These are phyloP conservation scores for Sceliomorpha sp. DNA, from an alignment of 2,888 invertebrate genomes.

Conservation along the genomic window DNA sequence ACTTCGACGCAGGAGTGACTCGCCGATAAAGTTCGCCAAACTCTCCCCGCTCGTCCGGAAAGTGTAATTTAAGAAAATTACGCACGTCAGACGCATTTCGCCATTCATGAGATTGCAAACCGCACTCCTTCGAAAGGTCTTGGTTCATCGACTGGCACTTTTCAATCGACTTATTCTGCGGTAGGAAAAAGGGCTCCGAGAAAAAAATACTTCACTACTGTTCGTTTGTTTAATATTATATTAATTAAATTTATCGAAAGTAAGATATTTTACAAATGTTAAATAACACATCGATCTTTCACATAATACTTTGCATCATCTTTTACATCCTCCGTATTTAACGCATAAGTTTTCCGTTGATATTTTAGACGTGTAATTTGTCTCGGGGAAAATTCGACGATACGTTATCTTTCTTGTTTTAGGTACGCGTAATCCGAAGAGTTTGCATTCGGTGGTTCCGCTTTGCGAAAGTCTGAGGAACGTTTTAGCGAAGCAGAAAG, in stretches of 20 bases:
- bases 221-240: neutral
- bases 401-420: conserved; percentile 33
- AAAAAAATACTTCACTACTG: neutral
- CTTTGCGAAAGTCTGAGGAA: conserved; percentile 31
- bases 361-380: no score
- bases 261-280: no score
- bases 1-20: conserved; percentile 27
- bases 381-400: no score
- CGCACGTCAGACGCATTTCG: conserved; percentile 42
- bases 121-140: conserved; percentile 33
- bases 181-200: conserved; percentile 32
- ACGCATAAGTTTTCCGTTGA: no score
- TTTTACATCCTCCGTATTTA: no score
- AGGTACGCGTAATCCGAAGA: conserved; percentile 32
- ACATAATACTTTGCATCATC: no score
- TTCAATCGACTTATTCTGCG: conserved; percentile 49
- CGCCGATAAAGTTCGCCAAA: conserved; percentile 49
- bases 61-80: conserved; percentile 55
- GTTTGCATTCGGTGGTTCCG: conserved; percentile 29
- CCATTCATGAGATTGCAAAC: conserved; percentile 46
- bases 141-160: conserved; percentile 45
- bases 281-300: no score
- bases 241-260: neutral
- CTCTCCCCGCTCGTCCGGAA: conserved; percentile 37
- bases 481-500: conserved; percentile 31